These are phyloP conservation scores for Anthopleura xanthogrammica DNA, from an alignment of 92 coral and sea anemone species.

Conservation along the genomic window DNA sequence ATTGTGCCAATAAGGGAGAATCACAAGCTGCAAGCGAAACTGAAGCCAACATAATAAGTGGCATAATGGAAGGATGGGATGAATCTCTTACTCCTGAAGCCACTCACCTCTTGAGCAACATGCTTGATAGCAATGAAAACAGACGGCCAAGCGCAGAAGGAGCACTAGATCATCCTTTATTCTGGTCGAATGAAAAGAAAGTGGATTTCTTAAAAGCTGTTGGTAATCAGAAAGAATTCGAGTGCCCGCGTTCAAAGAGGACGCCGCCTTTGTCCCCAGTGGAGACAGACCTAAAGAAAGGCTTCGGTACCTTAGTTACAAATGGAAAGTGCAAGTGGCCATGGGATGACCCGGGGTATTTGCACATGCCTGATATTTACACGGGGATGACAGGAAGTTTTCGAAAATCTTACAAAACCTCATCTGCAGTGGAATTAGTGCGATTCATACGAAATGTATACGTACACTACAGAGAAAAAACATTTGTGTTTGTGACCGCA, in stretches of 20 bases:
- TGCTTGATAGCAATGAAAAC: too few relatives aligned
- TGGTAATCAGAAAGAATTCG: constrained; percentile 45
- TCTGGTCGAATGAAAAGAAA: constrained; percentile 10
- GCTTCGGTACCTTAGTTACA: neutral
- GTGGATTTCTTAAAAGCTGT: constrained; percentile 22
- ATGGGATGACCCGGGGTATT: constrained; percentile 20
- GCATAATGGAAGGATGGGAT: too few relatives aligned
- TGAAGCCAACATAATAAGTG: too few relatives aligned
- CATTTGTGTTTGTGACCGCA: neutral
- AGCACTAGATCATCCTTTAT: neutral
- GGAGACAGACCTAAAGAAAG: too few relatives aligned
- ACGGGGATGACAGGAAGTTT: constrained; percentile 10
- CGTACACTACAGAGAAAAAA: constrained; percentile 18
- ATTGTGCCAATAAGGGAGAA: too few relatives aligned
- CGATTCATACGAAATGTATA: constrained; percentile 48
- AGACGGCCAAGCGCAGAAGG: constrained; percentile 15
- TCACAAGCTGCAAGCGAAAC: neutral
- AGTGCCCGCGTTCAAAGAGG: neutral
- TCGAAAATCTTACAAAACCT: constrained; percentile 21
- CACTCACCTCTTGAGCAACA: too few relatives aligned
- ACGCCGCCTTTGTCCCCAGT: neutral
- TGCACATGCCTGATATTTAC: constrained; percentile 14
- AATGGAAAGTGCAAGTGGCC: neutral
- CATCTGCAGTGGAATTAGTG: constrained; percentile 33
- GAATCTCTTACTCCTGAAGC: too few relatives aligned